phyloP scores from a whole-genome alignment of 30 jellyfish, hydroid and myxozoan species.

The Morbakka virulenta region DNA sequence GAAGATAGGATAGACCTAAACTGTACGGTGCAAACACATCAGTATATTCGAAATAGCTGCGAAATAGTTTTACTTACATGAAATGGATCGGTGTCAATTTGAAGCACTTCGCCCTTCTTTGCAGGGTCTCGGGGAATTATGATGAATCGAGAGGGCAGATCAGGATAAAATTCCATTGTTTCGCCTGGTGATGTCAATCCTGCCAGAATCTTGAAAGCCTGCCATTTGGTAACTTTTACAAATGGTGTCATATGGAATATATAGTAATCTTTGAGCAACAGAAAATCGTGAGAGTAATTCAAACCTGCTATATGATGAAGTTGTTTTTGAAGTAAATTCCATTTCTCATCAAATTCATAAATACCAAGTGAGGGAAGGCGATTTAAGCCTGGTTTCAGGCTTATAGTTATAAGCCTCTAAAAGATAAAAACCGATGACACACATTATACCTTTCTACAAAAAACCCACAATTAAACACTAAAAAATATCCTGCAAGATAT shows the following conservation, averaged over 20 bases:
- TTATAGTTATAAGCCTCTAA: slow-evolving; percentile 78
- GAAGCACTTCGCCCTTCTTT: slow-evolving; percentile 21
- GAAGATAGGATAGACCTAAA: no score
- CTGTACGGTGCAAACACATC: no score
- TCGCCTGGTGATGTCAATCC: slow-evolving; percentile 96
- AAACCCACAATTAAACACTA: neutral
- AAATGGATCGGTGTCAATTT: slow-evolving; percentile 73
- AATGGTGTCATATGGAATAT: slow-evolving; percentile 93
- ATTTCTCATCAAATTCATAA: slow-evolving; percentile 80
- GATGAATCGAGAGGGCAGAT: slow-evolving; percentile 83
- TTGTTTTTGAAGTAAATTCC: slow-evolving; percentile 74
- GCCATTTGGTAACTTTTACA: slow-evolving; percentile 65
- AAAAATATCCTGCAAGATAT: no score
- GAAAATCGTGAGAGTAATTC: slow-evolving; percentile 92
- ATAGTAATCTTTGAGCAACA: slow-evolving; percentile 78
- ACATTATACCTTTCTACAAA: neutral
- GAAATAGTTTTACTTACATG: slow-evolving; percentile 98
- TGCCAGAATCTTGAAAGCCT: slow-evolving; percentile 62
- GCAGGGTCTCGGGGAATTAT: slow-evolving; percentile 82
- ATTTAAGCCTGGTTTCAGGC: slow-evolving; percentile 73
- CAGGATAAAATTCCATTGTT: slow-evolving; percentile 68
- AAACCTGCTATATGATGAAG: slow-evolving; percentile 63
- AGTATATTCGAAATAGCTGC: no score
- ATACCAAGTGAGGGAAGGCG: slow-evolving; percentile 57
- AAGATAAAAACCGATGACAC: neutral